phyloP scores from a whole-genome alignment of 1,140 invertebrate genomes.

The Trachymyrmex cornetzi region DNA sequence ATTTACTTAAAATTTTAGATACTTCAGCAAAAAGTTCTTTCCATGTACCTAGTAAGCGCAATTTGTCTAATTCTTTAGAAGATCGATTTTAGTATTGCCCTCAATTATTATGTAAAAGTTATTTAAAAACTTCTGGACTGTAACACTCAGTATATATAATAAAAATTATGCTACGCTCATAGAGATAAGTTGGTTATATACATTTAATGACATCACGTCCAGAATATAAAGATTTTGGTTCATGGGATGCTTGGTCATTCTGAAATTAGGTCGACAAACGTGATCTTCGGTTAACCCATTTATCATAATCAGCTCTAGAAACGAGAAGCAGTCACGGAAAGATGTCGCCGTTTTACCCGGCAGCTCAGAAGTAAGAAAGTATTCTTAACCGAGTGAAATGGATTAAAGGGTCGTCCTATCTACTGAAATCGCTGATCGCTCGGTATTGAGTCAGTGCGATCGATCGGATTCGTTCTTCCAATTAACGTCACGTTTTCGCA shows the following conservation, averaged over 20 bases:
- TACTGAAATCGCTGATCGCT: conserved; percentile 32
- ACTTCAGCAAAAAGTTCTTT: no score
- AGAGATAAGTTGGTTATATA: background rate
- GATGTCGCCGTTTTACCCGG: background rate
- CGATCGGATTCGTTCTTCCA: conserved; percentile 54
- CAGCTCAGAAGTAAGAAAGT: conserved; percentile 42
- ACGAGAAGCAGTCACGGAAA: conserved; percentile 7
- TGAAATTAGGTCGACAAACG: conserved; percentile 21
- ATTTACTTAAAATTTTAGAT: no score
- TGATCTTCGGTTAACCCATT: conserved; percentile 32
- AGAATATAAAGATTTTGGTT: background rate
- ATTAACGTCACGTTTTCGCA: conserved; percentile 64
- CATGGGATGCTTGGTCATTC: background rate
- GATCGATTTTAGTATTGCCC: background rate
- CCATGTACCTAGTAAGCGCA: no score
- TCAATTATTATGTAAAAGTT: background rate
- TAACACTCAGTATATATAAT: background rate
- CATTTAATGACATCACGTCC: background rate
- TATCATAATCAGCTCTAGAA: conserved; percentile 38
- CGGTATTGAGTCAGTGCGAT: conserved; percentile 28
- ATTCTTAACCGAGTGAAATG: conserved; percentile 37
- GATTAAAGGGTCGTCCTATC: conserved; percentile 40
- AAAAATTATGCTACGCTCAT: background rate
- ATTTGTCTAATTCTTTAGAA: conserved; percentile 11
- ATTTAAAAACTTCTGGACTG: background rate